Evolutionary conservation across 1,140 invertebrate species (phyloP).

Genomic region (Probaryconus sp.): DNA sequence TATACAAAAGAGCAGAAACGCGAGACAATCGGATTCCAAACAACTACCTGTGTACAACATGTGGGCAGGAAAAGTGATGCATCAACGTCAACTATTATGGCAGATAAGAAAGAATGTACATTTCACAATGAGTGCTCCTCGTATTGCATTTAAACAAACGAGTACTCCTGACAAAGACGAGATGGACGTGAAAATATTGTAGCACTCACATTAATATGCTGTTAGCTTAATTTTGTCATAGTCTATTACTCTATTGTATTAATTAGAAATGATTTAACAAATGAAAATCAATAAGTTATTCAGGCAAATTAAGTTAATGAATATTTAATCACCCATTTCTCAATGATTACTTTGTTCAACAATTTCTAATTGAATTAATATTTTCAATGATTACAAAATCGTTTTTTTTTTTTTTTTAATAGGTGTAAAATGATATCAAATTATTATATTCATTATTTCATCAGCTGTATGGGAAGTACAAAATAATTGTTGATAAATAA

Average conservation of each 20-base stretch:
- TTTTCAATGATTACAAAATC: too few relatives aligned
- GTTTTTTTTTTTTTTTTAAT: too few relatives aligned
- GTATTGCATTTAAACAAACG: slow-evolving; percentile 49
- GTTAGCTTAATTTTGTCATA: slow-evolving; percentile 6
- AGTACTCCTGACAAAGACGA: slow-evolving; percentile 27
- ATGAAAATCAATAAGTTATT: too few relatives aligned
- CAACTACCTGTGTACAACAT: slow-evolving; percentile 17
- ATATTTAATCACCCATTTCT: too few relatives aligned
- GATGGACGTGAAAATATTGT: slow-evolving; percentile 20
- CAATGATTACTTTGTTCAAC: too few relatives aligned
- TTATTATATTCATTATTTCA: too few relatives aligned
- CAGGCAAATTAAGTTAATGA: too few relatives aligned
- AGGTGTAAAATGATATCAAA: too few relatives aligned
- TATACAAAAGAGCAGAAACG: slow-evolving; percentile 20
- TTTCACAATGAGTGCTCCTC: slow-evolving; percentile 46
- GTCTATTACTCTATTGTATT: slow-evolving; percentile 1
- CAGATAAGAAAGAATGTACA: slow-evolving; percentile 50
- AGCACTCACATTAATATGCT: background rate
- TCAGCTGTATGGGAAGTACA: too few relatives aligned
- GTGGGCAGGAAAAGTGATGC: slow-evolving; percentile 36
- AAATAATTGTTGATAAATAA: too few relatives aligned
- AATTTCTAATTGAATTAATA: too few relatives aligned
- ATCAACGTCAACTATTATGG: slow-evolving; percentile 49
- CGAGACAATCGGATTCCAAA: slow-evolving; percentile 35
- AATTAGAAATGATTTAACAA: background rate